phyloP scores from a whole-genome alignment of 2,797 vertebrate species.

The Muscicapa striata region DNA sequence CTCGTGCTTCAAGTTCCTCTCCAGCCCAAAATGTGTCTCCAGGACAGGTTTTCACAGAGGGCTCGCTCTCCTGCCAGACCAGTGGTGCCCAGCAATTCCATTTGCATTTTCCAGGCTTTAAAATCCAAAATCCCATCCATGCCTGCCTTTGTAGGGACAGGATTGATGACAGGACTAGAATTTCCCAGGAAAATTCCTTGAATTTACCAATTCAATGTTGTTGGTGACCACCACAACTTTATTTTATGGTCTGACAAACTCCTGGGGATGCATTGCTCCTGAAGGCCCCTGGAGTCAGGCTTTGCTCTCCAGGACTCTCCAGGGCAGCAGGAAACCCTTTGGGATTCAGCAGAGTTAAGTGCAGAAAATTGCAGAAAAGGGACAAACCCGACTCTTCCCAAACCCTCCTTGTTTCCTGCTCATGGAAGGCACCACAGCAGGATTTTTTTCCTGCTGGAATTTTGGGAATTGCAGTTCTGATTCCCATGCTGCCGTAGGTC shows the following conservation, averaged over 20 bases:
- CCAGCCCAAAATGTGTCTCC: not conserved
- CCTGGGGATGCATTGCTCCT: not conserved
- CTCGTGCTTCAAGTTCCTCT: not conserved
- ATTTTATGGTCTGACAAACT: fast-evolving
- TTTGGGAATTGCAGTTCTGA: too few relatives aligned
- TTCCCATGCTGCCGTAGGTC: not conserved
- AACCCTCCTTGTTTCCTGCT: not conserved
- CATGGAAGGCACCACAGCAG: fast-evolving
- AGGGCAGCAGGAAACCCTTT: not conserved
- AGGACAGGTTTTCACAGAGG: not conserved
- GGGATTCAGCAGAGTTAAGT: not conserved
- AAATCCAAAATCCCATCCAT: too few relatives aligned
- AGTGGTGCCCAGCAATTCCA: fast-evolving
- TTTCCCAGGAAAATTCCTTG: not conserved
- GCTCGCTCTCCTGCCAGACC: not conserved
- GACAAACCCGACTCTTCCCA: not conserved
- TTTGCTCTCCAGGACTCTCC: not conserved
- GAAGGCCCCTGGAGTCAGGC: not conserved
- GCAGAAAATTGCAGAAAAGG: fast-evolving
- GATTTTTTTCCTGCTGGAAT: fast-evolving
- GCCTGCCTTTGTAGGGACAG: too few relatives aligned
- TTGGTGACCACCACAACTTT: not conserved
- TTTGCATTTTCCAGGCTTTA: not conserved
- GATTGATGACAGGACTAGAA: not conserved
- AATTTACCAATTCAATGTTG: too few relatives aligned